Evolutionary conservation across 2,888 invertebrate species (phyloP).

Genomic region (Oligia latruncula): DNA sequence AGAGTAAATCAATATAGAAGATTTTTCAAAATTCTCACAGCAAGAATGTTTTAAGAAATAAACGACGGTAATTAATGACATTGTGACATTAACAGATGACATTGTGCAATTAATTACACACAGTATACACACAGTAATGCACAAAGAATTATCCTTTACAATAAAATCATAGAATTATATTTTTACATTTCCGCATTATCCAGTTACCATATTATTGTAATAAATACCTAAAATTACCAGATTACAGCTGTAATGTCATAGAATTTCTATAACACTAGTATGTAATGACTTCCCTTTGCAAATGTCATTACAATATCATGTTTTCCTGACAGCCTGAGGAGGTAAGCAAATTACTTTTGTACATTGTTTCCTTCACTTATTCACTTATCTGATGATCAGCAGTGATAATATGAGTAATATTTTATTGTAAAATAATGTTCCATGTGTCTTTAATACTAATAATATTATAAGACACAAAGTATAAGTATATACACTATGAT

Average conservation of each 20-base stretch:
- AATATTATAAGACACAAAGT: background rate
- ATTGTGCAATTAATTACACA: constrained; percentile 23
- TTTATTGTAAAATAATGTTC: constrained; percentile 7
- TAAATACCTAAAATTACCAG: constrained; percentile 53
- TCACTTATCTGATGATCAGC: constrained; percentile 42
- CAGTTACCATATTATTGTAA: constrained; percentile 54
- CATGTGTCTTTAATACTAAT: background rate
- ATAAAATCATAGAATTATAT: constrained; percentile 42
- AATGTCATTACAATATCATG: constrained; percentile 64
- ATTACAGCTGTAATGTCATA: constrained; percentile 42
- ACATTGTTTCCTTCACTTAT: constrained; percentile 57
- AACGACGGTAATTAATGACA: background rate
- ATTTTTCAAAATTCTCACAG: background rate
- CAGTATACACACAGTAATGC: constrained; percentile 16
- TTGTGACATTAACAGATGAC: background rate
- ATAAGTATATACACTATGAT: background rate
- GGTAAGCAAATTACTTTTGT: constrained; percentile 58
- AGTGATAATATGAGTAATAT: constrained; percentile 40
- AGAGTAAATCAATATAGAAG: background rate
- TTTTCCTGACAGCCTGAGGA: constrained; percentile 73
- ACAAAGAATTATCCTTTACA: constrained; percentile 26
- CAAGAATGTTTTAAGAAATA: background rate
- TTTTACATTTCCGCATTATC: constrained; percentile 61
- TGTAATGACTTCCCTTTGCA: constrained; percentile 72
- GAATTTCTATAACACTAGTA: constrained; percentile 63